Conservation (phyloP, 2,113 vertebrate genomes). For the Ameiurus melas region DNA sequence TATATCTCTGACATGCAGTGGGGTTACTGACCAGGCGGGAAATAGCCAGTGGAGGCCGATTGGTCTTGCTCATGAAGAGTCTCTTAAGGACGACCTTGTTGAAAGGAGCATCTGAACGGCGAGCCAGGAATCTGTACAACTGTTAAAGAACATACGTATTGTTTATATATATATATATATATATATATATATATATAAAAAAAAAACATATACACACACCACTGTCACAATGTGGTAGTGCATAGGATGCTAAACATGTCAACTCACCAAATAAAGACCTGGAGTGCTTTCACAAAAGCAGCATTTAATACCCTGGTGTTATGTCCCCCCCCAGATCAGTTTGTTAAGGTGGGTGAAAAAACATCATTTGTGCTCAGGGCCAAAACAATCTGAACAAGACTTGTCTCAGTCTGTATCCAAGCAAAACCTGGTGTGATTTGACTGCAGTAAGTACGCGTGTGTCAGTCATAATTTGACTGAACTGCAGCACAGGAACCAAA, state of each 20-base stretch:
- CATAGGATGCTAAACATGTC: background rate
- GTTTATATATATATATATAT: too few relatives aligned
- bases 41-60: constrained; percentile 83
- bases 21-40: constrained; percentile 81
- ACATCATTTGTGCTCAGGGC: background rate
- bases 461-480: background rate
- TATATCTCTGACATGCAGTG: background rate
- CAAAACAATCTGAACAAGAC: background rate
- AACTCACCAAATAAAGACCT: background rate
- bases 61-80: constrained; percentile 89
- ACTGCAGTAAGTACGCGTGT: background rate
- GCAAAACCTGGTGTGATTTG: background rate
- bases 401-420: background rate
- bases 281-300: background rate
- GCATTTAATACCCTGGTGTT: background rate
- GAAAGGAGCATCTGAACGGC: constrained; percentile 84
- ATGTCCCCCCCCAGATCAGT: background rate
- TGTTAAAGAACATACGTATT: constrained; percentile 49
- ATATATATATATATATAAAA: too few relatives aligned
- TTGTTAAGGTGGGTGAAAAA: background rate
- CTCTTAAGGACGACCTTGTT: constrained; percentile 88
- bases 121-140: constrained; percentile 91
- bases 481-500: background rate
- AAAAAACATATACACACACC: too few relatives aligned
- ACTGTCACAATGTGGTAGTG: background rate